These are phyloP conservation scores for Bradynema listronoti DNA, from an alignment of 1,140 invertebrate genomes.

Conservation along the genomic window DNA sequence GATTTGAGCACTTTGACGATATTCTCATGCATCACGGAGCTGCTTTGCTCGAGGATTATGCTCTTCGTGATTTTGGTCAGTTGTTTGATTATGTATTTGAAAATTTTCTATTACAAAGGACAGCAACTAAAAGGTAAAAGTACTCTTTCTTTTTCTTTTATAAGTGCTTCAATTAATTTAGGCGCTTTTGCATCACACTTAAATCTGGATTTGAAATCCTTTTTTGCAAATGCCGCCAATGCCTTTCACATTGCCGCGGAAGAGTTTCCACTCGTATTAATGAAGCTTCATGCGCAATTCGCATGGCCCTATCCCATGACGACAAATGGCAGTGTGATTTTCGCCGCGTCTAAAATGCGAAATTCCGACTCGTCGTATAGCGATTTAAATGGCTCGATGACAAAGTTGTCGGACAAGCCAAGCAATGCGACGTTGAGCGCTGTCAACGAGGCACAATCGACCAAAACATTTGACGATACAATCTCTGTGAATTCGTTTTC, in stretches of 20 bases:
- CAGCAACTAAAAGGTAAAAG: constrained; percentile 11
- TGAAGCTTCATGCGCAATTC: constrained; percentile 55
- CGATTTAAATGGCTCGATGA: too few species aligned
- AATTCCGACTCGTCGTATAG: too few species aligned
- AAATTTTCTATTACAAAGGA: neutral
- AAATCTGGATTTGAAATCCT: constrained; percentile 36
- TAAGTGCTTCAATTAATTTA: too few species aligned
- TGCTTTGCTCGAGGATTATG: constrained; percentile 47
- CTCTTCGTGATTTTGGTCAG: constrained; percentile 47
- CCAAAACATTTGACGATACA: too few species aligned
- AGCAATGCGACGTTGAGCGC: too few species aligned
- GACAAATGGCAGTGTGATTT: constrained; percentile 7
- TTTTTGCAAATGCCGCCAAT: constrained; percentile 17
- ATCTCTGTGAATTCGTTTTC: too few species aligned
- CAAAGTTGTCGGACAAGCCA: too few species aligned
- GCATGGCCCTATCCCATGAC: constrained; percentile 52
- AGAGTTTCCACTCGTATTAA: constrained; percentile 48
- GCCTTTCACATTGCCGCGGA: constrained; percentile 32
- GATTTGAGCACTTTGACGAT: constrained; percentile 24
- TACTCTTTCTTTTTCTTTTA: constrained; percentile 17
- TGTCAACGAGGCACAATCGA: too few species aligned
- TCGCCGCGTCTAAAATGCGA: too few species aligned
- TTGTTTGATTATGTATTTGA: constrained; percentile 9
- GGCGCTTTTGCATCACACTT: constrained; percentile 50
- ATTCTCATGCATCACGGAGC: constrained; percentile 36